Evolutionary conservation across 1,140 invertebrate species (phyloP).

Genomic region (Monochamus saltuarius): DNA sequence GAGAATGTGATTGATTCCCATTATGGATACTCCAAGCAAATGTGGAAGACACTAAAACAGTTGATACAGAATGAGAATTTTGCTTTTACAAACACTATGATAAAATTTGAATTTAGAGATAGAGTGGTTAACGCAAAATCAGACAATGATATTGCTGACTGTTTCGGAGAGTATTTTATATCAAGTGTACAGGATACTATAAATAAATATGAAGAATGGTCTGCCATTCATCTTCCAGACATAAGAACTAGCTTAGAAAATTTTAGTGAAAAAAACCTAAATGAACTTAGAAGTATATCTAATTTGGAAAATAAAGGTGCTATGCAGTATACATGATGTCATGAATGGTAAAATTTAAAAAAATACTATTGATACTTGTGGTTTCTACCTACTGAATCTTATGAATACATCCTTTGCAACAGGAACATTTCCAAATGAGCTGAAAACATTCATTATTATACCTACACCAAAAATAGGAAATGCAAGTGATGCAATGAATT

Average conservation of each 20-base stretch:
- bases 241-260: too few relatives aligned
- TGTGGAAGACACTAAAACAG: slow-evolving; percentile 7
- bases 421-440: slow-evolving; percentile 13
- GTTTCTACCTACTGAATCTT: slow-evolving; percentile 6
- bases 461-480: too few relatives aligned
- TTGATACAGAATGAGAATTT: slow-evolving; percentile 4
- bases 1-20: slow-evolving; percentile 3
- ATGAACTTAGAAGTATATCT: neutral
- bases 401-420: slow-evolving; percentile 4
- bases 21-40: neutral
- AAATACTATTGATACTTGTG: slow-evolving; percentile 10
- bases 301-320: slow-evolving; percentile 6
- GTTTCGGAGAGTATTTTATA: too few relatives aligned
- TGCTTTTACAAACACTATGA: too few relatives aligned
- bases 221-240: neutral
- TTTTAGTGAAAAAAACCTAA: slow-evolving; percentile 7
- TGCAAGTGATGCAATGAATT: slow-evolving; percentile 1
- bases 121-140: too few relatives aligned
- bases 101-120: too few relatives aligned
- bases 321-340: neutral
- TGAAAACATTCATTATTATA: too few relatives aligned
- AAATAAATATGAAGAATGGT: slow-evolving; percentile 11
- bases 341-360: too few relatives aligned
- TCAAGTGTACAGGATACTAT: neutral
- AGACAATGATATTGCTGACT: too few relatives aligned